Evolutionary conservation across 2,113 vertebrate genomes (phyloP), one percentile per base, ranked within the genome.

Genomic region (Thymallus thymallus): DNA sequence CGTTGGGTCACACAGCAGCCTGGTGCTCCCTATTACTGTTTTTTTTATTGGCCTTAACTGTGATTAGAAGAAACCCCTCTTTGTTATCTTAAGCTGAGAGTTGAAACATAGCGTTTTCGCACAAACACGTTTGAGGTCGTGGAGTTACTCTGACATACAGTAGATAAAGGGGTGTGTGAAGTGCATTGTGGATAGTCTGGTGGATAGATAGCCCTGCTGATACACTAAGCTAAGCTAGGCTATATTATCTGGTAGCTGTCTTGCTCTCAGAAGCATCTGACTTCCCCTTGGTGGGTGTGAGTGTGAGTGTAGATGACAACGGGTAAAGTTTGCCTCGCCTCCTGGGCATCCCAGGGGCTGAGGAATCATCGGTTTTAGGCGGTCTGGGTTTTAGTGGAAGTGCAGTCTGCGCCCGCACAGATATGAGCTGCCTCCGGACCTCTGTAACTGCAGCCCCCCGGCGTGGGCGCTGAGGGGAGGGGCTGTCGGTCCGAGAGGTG

Each of bases 161-260:
- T 9, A 22, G 56, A 60, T 60, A 60, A 60, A 60, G n/a, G 56
- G 13, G 56, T 60, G 56, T 60, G 56, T 60, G 56, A 22, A 60
- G 13, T n/a, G 56, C 56, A 60, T 0, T 60, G 16, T 32, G 23
- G 30, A 4, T 41, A 12, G 18, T 35, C 48, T 60, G 55, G 56
- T 65, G 32, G 22, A 24, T 26, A 72, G 26, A 46, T 32, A 30
- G 7, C 41, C 18, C 20, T 77, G 78, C 20, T 77, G 78, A 87
- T 85, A 88, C 22, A 14, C 6, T 68, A 81, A 79, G 35, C 6
- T 68, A 81, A 79, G 35, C 87, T 91, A 51, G 48, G 48, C 12
- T 51, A 18, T 18, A 95, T 93, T 95, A 96, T 95, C 94, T 96
- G 86, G 89, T 87, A 81, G 93, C 85, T 14, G 88, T 85, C 75